Evolutionary conservation across 2,113 vertebrate genomes (phyloP).

Genomic region (Paralichthys olivaceus): DNA sequence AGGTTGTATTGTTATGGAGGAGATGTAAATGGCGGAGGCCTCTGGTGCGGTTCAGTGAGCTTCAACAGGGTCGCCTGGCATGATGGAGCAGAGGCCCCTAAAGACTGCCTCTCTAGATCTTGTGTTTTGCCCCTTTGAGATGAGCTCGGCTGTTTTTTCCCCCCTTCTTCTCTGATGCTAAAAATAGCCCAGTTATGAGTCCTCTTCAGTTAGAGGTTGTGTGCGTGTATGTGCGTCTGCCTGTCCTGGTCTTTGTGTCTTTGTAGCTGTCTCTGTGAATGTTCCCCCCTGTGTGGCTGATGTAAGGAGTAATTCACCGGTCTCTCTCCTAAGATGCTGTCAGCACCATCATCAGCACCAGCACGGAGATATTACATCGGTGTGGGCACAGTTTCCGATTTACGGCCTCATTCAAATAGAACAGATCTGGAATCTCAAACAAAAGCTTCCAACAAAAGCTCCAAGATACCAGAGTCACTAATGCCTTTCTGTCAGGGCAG

Average conservation of each 20-base stretch:
- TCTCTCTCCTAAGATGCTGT: not conserved
- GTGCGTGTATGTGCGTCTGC: conserved; percentile 21
- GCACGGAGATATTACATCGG: not conserved
- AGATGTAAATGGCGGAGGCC: conserved; percentile 36
- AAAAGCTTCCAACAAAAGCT: conserved; percentile 6
- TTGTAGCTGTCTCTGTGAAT: conserved; percentile 31
- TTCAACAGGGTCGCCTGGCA: conserved; percentile 31
- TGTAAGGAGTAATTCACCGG: conserved; percentile 29
- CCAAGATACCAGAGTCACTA: not conserved
- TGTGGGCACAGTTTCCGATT: not conserved
- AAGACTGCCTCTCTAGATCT: conserved; percentile 43
- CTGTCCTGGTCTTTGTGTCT: conserved; percentile 30
- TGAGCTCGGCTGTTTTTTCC: conserved; percentile 38
- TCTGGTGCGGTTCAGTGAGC: conserved; percentile 46
- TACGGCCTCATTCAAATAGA: not conserved
- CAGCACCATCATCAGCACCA: not conserved
- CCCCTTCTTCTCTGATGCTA: conserved; percentile 52
- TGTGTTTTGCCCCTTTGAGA: conserved; percentile 49
- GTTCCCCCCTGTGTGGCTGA: conserved; percentile 15
- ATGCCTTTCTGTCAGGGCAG: not conserved
- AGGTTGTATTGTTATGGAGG: conserved; percentile 14
- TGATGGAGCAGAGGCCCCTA: conserved; percentile 38
- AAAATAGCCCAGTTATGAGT: conserved; percentile 70
- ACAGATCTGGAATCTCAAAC: not conserved
- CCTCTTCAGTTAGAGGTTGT: conserved; percentile 47